Evolutionary conservation across 2,113 vertebrate genomes (phyloP).

Genomic region (Gallinago media): DNA sequence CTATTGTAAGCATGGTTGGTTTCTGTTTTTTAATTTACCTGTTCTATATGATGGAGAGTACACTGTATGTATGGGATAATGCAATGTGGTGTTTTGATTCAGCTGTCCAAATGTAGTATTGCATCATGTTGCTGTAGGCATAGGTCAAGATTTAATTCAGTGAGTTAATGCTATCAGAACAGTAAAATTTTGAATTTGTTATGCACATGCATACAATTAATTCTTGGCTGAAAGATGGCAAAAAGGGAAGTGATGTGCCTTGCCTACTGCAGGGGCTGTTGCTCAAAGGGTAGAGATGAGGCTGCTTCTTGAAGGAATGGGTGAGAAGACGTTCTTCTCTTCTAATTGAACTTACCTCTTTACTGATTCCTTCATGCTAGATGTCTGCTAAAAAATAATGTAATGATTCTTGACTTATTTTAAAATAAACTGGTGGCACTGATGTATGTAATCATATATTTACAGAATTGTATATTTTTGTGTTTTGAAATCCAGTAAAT

Average conservation of each 20-base stretch:
- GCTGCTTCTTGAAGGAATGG: neutral
- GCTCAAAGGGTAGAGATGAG: neutral
- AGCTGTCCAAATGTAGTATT: neutral
- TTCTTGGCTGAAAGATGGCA: neutral
- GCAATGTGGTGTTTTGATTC: neutral
- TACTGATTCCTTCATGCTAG: neutral
- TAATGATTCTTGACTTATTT: neutral
- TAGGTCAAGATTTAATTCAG: neutral
- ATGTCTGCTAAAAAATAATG: neutral
- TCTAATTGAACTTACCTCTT: neutral
- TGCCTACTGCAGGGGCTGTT: neutral
- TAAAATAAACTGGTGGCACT: neutral
- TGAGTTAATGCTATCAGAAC: neutral
- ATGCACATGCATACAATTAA: neutral
- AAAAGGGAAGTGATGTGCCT: neutral
- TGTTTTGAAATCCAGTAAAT: neutral
- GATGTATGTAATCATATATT: neutral
- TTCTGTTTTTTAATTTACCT: neutral
- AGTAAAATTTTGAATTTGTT: neutral
- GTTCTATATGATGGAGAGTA: neutral
- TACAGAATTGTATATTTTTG: neutral
- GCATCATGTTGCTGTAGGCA: neutral
- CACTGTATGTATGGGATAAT: rapidly evolving
- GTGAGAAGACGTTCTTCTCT: neutral
- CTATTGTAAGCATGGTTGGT: neutral